Percentiles rank a stretch among this genome's conserved stretches.
Conservation (phyloP, 2,797 vertebrate genomes). For the Coreius guichenoti region DNA sequence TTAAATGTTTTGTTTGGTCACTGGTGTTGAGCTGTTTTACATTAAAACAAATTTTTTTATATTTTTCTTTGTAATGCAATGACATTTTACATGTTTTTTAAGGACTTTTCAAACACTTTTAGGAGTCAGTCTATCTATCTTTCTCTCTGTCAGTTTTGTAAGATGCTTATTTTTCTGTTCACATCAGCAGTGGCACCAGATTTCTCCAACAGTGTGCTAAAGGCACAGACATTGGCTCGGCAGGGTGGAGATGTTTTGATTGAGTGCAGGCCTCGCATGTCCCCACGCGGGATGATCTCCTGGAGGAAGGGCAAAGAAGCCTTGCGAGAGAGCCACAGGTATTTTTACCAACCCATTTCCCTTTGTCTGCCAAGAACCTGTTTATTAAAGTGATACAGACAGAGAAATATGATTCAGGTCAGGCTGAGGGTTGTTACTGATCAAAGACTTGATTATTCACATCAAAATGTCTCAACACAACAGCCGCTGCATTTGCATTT, state of each 20-base stretch:
- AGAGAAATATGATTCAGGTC: conserved; percentile 12
- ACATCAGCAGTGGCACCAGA: conserved; percentile 88
- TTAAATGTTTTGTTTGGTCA: not conserved
- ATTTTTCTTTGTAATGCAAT: not conserved
- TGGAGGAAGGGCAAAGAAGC: conserved; percentile 94
- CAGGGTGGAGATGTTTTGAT: conserved; percentile 91
- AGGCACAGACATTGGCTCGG: conserved; percentile 88
- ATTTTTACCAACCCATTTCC: conserved; percentile 55
- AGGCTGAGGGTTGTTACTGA: not conserved
- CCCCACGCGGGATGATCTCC: conserved; percentile 89
- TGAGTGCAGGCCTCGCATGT: conserved; percentile 94
- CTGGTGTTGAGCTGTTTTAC: not conserved
- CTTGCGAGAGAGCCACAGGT: conserved; percentile 91
- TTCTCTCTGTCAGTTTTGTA: conserved; percentile 5
- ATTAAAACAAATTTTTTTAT: not conserved
- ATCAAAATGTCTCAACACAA: conserved; percentile 9
- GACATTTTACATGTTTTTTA: not conserved
- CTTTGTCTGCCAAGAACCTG: not conserved
- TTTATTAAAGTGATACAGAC: conserved; percentile 24
- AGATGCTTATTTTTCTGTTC: conserved; percentile 6
- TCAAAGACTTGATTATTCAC: conserved; percentile 30
- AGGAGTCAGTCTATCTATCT: not conserved
- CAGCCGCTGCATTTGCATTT: conserved; percentile 1
- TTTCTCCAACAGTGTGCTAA: conserved; percentile 91
- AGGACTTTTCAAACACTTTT: not conserved